Base-by-base conservation (phyloP, 2,113 vertebrate genomes). In the Chionomys nivalis region DNA sequence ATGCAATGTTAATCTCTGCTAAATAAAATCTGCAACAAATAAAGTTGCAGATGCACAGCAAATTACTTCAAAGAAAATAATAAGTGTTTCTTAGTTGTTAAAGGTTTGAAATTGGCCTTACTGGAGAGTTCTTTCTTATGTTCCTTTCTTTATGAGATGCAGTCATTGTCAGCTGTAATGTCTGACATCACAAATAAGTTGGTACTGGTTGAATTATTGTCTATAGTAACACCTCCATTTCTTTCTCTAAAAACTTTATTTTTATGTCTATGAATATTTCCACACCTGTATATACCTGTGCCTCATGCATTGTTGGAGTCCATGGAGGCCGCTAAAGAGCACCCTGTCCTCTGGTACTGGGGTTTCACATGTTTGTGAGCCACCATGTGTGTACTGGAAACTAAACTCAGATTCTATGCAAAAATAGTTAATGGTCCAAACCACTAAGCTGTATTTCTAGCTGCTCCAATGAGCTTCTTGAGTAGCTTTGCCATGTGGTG, bases 61-160 rank as follows among this genome's bases (percentile, higher is more conserved):
- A 92, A 76, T 88, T 88, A 9, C 42, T 94, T 90, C 33, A 88
- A 85, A 66, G 58, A 92, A 95, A 90, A 66, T 75, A 44, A 17
- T 68, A 90, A 76, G 13, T 6, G 70, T 91, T 81, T 66, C 1
- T 83, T 24, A 28, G 7, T 73, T 77, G 70, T 12, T 83, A 17
- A 85, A 28, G 7, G 6, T 83, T 36, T 23, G 55, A 49, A 58
- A 58, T 7, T 72, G 42, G 5, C 44, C 86, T n/a, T 61, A 5
- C n/a, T 83, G 13, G 13, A 42, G 0, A 85, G n/a, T 85, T 94
- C 7, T n/a, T 5, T 73, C 1, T 68, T 21, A 19, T 24, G 21
- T 5, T 87, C 65, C 61, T 49, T 42, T 63, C 61, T 49, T 42
- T 63, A 8, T 52, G 21, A 42, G 11, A 26, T 36, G 4, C 11